phyloP scores from a whole-genome alignment of 35 echinoderm and acorn worm genomes.

The Heliocidaris tuberculata region DNA sequence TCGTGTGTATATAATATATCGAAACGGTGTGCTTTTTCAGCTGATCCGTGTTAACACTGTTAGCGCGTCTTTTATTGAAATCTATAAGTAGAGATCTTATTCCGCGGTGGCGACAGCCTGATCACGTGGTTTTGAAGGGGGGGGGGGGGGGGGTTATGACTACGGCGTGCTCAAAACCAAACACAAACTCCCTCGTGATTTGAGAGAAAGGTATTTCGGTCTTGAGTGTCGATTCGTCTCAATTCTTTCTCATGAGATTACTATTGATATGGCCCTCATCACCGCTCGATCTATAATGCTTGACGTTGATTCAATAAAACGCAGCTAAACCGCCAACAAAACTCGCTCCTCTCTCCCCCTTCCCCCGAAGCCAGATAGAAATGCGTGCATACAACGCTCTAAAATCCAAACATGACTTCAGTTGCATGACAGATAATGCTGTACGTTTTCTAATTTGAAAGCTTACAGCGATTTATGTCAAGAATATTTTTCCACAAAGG shows the following conservation, averaged over 20 bases:
- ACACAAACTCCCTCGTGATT: neutral
- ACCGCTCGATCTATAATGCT: neutral
- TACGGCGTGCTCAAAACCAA: neutral
- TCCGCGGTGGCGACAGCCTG: neutral
- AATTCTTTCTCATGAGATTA: conserved; percentile 10
- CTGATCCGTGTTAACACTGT: conserved; percentile 10
- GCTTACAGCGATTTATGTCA: neutral
- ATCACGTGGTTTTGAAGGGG: neutral
- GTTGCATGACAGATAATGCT: neutral
- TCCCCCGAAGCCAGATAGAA: neutral
- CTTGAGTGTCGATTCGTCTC: neutral
- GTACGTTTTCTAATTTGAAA: neutral
- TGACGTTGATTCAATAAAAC: conserved; percentile 13
- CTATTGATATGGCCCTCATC: conserved; percentile 1
- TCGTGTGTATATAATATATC: neutral
- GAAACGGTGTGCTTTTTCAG: neutral
- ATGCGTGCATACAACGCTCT: neutral
- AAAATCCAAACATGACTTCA: neutral
- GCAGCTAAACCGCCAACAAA: neutral
- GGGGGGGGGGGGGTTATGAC: neutral
- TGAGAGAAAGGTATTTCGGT: neutral
- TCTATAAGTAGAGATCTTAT: neutral
- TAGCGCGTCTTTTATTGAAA: conserved; percentile 10
- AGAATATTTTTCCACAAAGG: neutral
- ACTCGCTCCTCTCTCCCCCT: neutral